A percentile compares a stretch with the other conserved stretches of the same genome.
Evolutionary conservation across 1,140 invertebrate species (phyloP).

Genomic region (Diorhabda carinulata): DNA sequence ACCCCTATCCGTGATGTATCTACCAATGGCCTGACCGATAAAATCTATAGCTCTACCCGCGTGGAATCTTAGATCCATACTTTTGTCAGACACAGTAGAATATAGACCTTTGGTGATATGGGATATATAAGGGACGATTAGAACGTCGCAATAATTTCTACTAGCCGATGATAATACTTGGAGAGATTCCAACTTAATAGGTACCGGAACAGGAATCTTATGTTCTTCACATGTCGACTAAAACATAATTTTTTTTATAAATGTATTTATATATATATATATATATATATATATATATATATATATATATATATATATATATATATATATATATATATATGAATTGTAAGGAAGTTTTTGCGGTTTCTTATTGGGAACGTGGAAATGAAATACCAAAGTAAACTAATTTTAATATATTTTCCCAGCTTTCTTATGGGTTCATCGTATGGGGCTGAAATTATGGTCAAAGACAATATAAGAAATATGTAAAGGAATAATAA

Average conservation of each 20-base stretch:
- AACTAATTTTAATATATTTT: no score
- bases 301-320: background rate
- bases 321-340: conserved; percentile 10
- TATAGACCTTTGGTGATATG: conserved; percentile 57
- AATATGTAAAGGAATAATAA: no score
- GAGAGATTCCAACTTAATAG: conserved; percentile 70
- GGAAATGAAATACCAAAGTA: no score
- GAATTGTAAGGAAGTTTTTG: background rate
- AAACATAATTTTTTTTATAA: background rate
- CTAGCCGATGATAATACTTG: conserved; percentile 70
- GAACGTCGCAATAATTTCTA: conserved; percentile 58
- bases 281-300: conserved; percentile 6
- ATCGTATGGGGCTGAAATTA: no score
- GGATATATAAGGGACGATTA: conserved; percentile 54
- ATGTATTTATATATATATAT: background rate
- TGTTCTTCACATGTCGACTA: background rate
- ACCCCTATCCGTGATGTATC: conserved; percentile 26
- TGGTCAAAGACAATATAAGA: no score
- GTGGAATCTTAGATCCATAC: conserved; percentile 59
- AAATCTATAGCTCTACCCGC: conserved; percentile 61
- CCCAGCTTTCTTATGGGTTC: no score
- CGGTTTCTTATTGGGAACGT: no score
- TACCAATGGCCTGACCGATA: conserved; percentile 57
- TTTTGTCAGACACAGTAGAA: conserved; percentile 52
- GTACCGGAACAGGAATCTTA: conserved; percentile 48